Evolutionary conservation across 2,888 invertebrate genomes (phyloP), one percentile per base, ranked within the genome.

Genomic region (Acronicta aceris): DNA sequence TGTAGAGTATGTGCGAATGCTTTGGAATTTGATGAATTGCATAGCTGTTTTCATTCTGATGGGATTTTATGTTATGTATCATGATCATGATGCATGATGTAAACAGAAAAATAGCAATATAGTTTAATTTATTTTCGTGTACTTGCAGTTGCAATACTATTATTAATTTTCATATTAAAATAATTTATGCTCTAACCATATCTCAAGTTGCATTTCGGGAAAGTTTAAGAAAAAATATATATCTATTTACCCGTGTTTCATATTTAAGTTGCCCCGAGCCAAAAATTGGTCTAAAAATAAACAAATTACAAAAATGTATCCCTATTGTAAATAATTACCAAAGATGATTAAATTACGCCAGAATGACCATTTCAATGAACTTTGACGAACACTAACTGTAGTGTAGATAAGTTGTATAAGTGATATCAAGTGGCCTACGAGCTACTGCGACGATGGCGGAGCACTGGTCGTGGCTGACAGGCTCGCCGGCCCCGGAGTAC

Each of bases 391-490:
- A 25, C 5, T 15, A 4, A 59, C 38, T 50, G 17, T 4, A 55
- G 55, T 56, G 56, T 65, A 33, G 33, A 33, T 25, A 48, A 45
- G 59, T 66, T 59, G n/a, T 21, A 21, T 21, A 21, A 21, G 21
- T 21, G 61, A 59, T 36, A 56, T 6, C 25, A 17, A 45, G 57
- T 55, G 62, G 58, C 54, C 51, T 64, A n/a, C 12, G 41, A 40
- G 17, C 12, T 50, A n/a, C 71, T 9, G 13, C 27, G 12, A 66
- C 30, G 42, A 94, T 94, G 94, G 72, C 93, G 59, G 93, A 94
- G 38, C 94, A 94, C 81, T 93, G 93, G 93, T 93, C 93, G 5
- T 94, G 94, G 94, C 72, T 93, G 83, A 92, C 92, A 53, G 92
- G 92, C 7, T 78, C 83, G 2, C 89, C 87, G 73, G 83, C 89